Conservation (phyloP, 2,797 vertebrate genomes). For the Gambusia yucatana region DNA sequence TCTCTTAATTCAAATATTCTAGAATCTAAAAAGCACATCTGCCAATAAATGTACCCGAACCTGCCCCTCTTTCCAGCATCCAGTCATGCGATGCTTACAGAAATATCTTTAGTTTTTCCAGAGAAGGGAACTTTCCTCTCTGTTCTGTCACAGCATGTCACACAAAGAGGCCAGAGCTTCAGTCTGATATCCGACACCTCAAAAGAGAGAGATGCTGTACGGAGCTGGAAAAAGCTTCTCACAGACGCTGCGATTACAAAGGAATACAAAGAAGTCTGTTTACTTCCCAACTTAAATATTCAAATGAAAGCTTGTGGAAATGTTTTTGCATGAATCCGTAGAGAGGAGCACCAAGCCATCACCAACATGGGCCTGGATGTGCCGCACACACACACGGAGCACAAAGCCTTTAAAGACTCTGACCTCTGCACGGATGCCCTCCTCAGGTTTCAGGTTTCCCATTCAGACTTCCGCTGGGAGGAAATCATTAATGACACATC, state of each 20-base stretch:
- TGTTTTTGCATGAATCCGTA: background rate
- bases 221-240: conserved; percentile 14
- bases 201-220: conserved; percentile 11
- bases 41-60: conserved; percentile 37
- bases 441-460: conserved; percentile 68
- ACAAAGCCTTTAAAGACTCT: conserved; percentile 33
- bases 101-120: conserved; percentile 26
- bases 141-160: conserved; percentile 16
- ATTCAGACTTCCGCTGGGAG: conserved; percentile 49
- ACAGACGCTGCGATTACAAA: background rate
- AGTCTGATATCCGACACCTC: conserved; percentile 36
- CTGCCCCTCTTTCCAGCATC: conserved; percentile 31
- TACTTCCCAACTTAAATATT: conserved; percentile 19
- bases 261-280: conserved; percentile 26
- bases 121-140: background rate
- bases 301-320: conserved; percentile 17
- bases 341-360: background rate
- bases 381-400: conserved; percentile 8
- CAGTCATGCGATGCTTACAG: background rate
- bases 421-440: conserved; percentile 43
- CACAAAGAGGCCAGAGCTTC: conserved; percentile 17
- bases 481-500: conserved; percentile 62
- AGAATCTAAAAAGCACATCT: conserved; percentile 30
- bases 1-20: conserved; percentile 4
- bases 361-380: background rate